Evolutionary conservation across 2,113 vertebrate genomes (phyloP).

Genomic region (Microcebus tavaratra): DNA sequence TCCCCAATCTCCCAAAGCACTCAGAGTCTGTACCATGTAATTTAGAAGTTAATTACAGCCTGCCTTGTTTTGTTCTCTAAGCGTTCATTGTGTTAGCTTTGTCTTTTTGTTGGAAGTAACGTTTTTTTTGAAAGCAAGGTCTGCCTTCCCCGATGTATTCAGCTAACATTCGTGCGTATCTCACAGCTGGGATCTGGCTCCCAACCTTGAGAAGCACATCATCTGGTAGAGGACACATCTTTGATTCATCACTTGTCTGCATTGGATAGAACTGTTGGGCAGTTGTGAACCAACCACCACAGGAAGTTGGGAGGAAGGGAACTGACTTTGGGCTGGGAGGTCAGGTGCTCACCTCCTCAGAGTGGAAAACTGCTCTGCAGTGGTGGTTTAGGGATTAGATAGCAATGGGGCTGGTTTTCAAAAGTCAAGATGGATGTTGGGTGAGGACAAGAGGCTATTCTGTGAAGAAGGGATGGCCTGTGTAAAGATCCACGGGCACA

Average conservation of each 20-base stretch:
- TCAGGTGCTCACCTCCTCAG: background rate
- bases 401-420: background rate
- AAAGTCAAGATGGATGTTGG: background rate
- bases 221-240: background rate
- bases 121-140: background rate
- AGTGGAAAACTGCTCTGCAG: rapidly evolving
- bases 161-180: background rate
- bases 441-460: background rate
- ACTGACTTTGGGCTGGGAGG: background rate
- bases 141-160: background rate
- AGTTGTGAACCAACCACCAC: background rate
- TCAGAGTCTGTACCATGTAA: background rate
- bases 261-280: background rate
- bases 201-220: background rate
- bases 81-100: background rate
- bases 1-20: background rate
- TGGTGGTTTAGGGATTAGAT: too few species aligned
- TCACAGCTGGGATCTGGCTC: background rate
- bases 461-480: background rate
- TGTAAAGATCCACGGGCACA: background rate
- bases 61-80: background rate
- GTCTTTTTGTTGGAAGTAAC: background rate
- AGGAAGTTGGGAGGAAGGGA: background rate
- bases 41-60: background rate
- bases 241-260: background rate